Percentiles rank a stretch among this genome's conserved stretches.
These are phyloP conservation scores for Nebria brevicollis DNA, from an alignment of 2,888 invertebrate species.

Conservation along the genomic window DNA sequence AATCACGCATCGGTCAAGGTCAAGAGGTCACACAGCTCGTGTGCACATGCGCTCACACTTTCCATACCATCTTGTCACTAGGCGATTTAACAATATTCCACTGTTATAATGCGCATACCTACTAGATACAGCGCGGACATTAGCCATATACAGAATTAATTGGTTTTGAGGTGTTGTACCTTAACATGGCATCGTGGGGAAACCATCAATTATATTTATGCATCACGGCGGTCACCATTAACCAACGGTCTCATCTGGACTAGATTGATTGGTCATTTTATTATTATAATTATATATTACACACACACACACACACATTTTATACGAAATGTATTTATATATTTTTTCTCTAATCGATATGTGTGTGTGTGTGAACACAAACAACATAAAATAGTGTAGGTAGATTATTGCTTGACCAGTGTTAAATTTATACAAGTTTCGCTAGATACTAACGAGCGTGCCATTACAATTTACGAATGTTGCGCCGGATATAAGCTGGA, in stretches of 20 bases:
- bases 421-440: slow-evolving; percentile 38
- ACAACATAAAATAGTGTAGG: slow-evolving; percentile 8
- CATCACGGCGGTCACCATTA: no score
- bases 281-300: no score
- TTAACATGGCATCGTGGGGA: background rate
- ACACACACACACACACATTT: no score
- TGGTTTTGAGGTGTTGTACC: slow-evolving; percentile 34
- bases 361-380: no score
- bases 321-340: no score
- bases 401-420: slow-evolving; percentile 41
- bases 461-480: slow-evolving; percentile 26
- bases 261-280: no score
- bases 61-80: slow-evolving; percentile 24
- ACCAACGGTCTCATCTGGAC: no score
- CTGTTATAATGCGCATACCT: slow-evolving; percentile 21
- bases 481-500: background rate
- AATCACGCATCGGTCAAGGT: slow-evolving; percentile 40
- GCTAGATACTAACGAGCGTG: slow-evolving; percentile 31
- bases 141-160: slow-evolving; percentile 28
- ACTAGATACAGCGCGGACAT: slow-evolving; percentile 12
- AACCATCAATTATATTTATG: no score
- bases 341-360: no score
- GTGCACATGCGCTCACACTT: background rate
- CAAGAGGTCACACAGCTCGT: slow-evolving; percentile 32
- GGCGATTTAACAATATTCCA: slow-evolving; percentile 37